Base-by-base conservation (phyloP, 2,113 vertebrate species). In the Mohoua ochrocephala region DNA sequence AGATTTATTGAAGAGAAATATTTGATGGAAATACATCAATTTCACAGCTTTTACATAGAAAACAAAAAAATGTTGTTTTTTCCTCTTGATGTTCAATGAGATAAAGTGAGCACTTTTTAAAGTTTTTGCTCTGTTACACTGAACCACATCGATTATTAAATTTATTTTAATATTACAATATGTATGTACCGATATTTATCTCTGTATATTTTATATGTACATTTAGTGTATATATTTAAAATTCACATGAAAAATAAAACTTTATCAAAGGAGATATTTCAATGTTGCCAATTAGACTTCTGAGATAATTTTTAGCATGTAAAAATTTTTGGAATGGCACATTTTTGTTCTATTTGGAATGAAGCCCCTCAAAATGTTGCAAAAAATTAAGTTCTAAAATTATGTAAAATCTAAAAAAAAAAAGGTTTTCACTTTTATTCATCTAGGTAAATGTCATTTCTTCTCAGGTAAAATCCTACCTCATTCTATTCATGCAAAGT, bases 391-490 rank as follows among this genome's bases (percentile, higher is more conserved):
- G 3, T 45, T 73, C 41, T 73, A 80, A 84, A 73, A 74, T 41
- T 1, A 24, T 4, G 1, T 44, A 37, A 84, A 87, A 52, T 53
- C 3, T 41, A 18, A 42, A 71, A 88, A 67, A n/a, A 63, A 14
- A 7, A 27, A 2, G 0, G 0, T 13, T 33, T 56, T 49, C 49
- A 18, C 8, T 61, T 84, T 49, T 49, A 2, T 77, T 21, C 13
- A 28, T 11, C 15, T 26, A 15, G 20, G 4, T 45, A 61, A 57
- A 41, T 49, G 3, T n/a, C n/a, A 22, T 45, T 21, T 39, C 7
- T 49, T 59, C 14, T 23, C 27, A 78, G 28, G 15, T 56, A 57
- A 56, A 69, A 70, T 5, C 35, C 11, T 2, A 47, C 15, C 15
- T 45, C 17, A 8, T 77, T 81, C 5, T 77, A 5, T 31, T 84